These are phyloP conservation scores for Ormyrus pomaceus DNA, from an alignment of 2,888 invertebrate species.

Conservation along the genomic window DNA sequence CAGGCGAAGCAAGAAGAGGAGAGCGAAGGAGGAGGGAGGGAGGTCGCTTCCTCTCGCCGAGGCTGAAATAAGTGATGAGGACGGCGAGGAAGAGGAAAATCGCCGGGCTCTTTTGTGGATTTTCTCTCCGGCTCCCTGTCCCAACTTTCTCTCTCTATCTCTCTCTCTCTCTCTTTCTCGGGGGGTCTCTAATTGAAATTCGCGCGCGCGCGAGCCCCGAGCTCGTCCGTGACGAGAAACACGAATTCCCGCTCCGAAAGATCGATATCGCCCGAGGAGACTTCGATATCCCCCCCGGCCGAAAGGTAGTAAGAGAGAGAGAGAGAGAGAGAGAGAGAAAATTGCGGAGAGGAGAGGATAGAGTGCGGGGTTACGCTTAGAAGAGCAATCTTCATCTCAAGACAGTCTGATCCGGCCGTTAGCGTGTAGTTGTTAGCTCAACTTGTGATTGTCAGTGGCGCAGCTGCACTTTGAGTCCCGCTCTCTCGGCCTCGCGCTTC, in stretches of 20 bases:
- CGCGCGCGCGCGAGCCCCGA: slow-evolving; percentile 30
- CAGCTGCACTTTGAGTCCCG: slow-evolving; percentile 29
- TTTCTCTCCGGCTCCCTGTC: slow-evolving; percentile 14
- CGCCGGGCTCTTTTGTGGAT: slow-evolving; percentile 48
- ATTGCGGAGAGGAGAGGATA: not conserved
- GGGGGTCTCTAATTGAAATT: slow-evolving; percentile 51
- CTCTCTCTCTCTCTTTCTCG: slow-evolving; percentile 16
- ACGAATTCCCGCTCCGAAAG: slow-evolving; percentile 47
- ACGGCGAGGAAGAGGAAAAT: slow-evolving; percentile 18
- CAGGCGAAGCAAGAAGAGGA: not conserved
- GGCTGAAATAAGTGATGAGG: slow-evolving; percentile 45
- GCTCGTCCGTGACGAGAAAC: slow-evolving; percentile 51
- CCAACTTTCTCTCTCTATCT: slow-evolving; percentile 5
- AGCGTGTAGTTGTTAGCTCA: slow-evolving; percentile 65
- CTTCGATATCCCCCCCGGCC: slow-evolving; percentile 7
- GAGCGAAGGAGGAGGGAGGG: not conserved
- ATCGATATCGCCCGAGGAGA: slow-evolving; percentile 32
- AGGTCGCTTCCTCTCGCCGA: slow-evolving; percentile 1
- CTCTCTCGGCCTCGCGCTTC: not conserved
- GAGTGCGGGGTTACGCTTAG: slow-evolving; percentile 58
- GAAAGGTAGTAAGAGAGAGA: not conserved
- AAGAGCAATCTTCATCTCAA: slow-evolving; percentile 65
- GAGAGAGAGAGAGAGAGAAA: slow-evolving; percentile 42
- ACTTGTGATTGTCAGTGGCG: slow-evolving; percentile 63
- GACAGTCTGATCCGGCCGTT: slow-evolving; percentile 74